phyloP scores from a whole-genome alignment of 2,113 vertebrate species.

The Candoia aspera region DNA sequence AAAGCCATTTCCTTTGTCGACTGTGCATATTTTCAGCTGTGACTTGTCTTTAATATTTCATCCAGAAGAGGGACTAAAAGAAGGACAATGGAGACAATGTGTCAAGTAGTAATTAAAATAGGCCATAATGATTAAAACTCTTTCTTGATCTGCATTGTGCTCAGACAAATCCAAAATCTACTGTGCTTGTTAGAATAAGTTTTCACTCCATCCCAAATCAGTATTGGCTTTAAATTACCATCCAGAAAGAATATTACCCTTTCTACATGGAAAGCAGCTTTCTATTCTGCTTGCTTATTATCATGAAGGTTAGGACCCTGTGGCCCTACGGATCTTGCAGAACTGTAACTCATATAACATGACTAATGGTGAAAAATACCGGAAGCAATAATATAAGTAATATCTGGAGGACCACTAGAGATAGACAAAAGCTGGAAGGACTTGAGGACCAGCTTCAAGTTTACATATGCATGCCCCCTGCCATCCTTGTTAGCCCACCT shows the following conservation, averaged over 20 bases:
- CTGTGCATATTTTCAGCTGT: conserved; percentile 68
- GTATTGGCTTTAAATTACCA: conserved; percentile 36
- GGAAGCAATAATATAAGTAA: neutral
- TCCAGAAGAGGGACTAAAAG: conserved; percentile 63
- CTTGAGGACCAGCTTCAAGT: neutral
- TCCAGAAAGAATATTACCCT: conserved; percentile 14
- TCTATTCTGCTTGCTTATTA: neutral
- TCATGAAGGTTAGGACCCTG: neutral
- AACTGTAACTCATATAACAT: neutral
- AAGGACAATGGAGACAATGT: conserved; percentile 70
- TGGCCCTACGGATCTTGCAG: neutral
- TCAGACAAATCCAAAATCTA: conserved; percentile 54
- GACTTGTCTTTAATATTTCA: conserved; percentile 64
- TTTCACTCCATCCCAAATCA: conserved; percentile 55
- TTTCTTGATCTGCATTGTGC: conserved; percentile 42
- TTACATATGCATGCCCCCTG: neutral
- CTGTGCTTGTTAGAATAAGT: conserved; percentile 49
- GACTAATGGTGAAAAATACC: neutral
- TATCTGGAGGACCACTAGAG: neutral
- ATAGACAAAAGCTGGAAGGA: neutral
- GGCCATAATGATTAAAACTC: conserved; percentile 59
- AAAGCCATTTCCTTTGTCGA: conserved; percentile 65
- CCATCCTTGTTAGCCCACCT: neutral
- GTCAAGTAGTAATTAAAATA: conserved; percentile 70
- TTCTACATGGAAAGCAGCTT: neutral